Evolutionary conservation across 2,113 vertebrate species (phyloP).

Genomic region (Lamprologus speciosus): DNA sequence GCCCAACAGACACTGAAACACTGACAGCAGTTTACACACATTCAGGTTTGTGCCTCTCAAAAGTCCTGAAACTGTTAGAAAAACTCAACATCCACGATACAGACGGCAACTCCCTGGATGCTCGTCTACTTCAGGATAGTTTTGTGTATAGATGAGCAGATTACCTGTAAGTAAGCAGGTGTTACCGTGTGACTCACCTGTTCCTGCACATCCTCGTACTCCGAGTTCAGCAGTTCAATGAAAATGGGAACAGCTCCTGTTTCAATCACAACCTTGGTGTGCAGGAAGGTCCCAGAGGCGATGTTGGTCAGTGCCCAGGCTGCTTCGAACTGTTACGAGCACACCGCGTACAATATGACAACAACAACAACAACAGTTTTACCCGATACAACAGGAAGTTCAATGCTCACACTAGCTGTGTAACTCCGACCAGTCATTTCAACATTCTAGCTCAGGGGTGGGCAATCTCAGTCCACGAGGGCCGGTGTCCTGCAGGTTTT

Average conservation of each 20-base stretch:
- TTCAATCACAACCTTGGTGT: slow-evolving; percentile 96
- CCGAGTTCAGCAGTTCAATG: slow-evolving; percentile 90
- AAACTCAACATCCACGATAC: background rate
- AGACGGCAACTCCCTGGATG: rapidly evolving
- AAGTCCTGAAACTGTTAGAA: background rate
- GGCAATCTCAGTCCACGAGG: too few species aligned
- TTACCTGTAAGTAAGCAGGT: background rate
- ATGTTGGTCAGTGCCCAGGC: slow-evolving; percentile 98
- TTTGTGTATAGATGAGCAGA: background rate
- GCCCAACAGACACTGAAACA: background rate
- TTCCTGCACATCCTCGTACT: slow-evolving; percentile 98
- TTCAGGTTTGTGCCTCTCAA: background rate
- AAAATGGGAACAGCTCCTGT: slow-evolving; percentile 96
- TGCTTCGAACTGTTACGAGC: slow-evolving; percentile 84
- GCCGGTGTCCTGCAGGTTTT: too few species aligned
- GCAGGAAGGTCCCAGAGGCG: slow-evolving; percentile 92
- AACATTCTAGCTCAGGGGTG: background rate
- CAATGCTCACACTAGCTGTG: background rate
- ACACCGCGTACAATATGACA: rapidly evolving
- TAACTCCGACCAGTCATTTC: background rate
- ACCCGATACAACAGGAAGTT: rapidly evolving
- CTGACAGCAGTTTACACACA: background rate
- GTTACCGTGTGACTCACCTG: slow-evolving; percentile 66
- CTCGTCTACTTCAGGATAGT: background rate
- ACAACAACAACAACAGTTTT: background rate